A percentile compares a stretch with the other conserved stretches of the same genome.
Conservation (phyloP, 2,797 vertebrate genomes). For the Epinephelus awoara region DNA sequence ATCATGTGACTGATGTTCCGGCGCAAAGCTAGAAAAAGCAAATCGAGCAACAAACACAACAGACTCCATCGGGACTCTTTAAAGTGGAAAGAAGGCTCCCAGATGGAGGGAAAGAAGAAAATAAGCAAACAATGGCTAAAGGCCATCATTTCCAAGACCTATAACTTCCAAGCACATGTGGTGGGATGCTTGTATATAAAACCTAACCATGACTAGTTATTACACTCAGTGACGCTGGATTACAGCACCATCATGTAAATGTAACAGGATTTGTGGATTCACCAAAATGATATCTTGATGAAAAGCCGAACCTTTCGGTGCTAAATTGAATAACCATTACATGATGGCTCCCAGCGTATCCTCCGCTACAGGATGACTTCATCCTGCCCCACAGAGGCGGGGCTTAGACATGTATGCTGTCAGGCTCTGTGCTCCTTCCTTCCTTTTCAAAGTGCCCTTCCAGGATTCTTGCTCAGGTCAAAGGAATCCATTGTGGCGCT, state of each 20-base stretch:
- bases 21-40: constrained; percentile 65
- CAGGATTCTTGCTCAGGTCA: constrained; percentile 67
- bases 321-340: constrained; percentile 45
- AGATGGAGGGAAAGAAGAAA: constrained; percentile 53
- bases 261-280: constrained; percentile 44
- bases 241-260: constrained; percentile 41
- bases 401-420: constrained; percentile 35
- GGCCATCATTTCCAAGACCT: constrained; percentile 57
- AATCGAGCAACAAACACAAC: constrained; percentile 69
- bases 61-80: constrained; percentile 64
- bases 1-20: constrained; percentile 69
- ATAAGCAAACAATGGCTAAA: constrained; percentile 70
- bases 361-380: constrained; percentile 62
- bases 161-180: constrained; percentile 54
- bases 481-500: constrained; percentile 41
- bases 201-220: constrained; percentile 35
- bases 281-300: constrained; percentile 56
- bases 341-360: constrained; percentile 44
- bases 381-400: constrained; percentile 54
- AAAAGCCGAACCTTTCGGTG: constrained; percentile 39
- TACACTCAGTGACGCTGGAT: constrained; percentile 34
- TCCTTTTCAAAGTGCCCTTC: constrained; percentile 63
- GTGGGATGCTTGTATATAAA: constrained; percentile 46
- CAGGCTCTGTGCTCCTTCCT: constrained; percentile 64
- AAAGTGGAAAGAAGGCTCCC: constrained; percentile 53